Conservation (phyloP, 64 coral and sea anemone species). For the Montipora capricornis region DNA sequence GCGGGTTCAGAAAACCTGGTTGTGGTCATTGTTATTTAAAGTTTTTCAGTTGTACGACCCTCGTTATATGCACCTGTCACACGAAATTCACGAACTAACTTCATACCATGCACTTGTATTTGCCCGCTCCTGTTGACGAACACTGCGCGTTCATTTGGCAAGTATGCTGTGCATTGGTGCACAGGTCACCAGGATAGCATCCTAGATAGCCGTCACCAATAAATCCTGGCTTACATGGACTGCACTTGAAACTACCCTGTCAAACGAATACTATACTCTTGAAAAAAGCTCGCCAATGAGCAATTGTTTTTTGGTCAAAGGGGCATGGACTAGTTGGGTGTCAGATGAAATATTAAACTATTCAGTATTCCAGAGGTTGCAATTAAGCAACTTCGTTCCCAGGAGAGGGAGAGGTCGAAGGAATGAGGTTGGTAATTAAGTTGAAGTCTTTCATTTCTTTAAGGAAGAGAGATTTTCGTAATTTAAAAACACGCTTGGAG, state of each 20-base stretch:
- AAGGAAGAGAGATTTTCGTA: too few species aligned
- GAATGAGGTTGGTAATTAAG: too few species aligned
- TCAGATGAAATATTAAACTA: background rate
- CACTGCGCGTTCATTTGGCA: slow-evolving; percentile 86
- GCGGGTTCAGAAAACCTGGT: too few species aligned
- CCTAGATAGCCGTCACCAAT: slow-evolving; percentile 92
- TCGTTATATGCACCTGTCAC: too few species aligned
- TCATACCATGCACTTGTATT: slow-evolving; percentile 90
- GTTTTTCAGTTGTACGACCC: too few species aligned
- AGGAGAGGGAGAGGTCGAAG: too few species aligned
- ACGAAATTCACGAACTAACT: background rate
- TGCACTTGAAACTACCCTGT: slow-evolving; percentile 92
- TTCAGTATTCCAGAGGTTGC: too few species aligned
- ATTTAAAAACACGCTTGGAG: too few species aligned
- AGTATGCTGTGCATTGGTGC: slow-evolving; percentile 75
- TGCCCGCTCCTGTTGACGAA: slow-evolving; percentile 73
- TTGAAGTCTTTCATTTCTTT: too few species aligned
- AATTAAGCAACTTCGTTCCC: too few species aligned
- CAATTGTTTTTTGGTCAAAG: background rate
- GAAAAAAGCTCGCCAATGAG: background rate
- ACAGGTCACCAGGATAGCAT: slow-evolving; percentile 89
- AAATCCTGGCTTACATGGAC: slow-evolving; percentile 91
- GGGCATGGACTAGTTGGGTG: background rate
- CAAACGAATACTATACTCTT: background rate
- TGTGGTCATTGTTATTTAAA: too few species aligned